phyloP scores from a whole-genome alignment of 2,797 vertebrate species.

The Columba guinea region DNA sequence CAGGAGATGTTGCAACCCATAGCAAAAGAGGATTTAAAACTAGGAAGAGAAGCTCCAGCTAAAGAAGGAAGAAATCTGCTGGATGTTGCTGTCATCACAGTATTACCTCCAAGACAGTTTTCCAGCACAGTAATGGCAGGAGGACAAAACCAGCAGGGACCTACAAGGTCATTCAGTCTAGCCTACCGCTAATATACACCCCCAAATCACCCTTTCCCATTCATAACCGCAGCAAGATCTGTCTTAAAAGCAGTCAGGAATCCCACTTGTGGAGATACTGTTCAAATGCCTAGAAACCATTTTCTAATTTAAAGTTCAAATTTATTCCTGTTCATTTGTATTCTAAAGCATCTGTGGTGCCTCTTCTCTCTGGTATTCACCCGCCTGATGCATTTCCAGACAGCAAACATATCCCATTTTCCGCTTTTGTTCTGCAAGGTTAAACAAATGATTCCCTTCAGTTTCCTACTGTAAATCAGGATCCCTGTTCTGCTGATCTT shows the following conservation, averaged over 20 bases:
- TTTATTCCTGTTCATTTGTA: constrained; percentile 36
- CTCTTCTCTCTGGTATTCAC: constrained; percentile 36
- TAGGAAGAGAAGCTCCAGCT: background rate
- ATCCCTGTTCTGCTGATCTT: background rate
- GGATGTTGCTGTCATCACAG: background rate
- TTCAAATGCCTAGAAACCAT: background rate
- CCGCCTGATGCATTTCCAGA: constrained; percentile 10
- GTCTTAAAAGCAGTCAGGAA: background rate
- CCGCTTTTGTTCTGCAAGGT: constrained; percentile 39
- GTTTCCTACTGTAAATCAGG: background rate
- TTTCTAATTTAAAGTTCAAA: background rate
- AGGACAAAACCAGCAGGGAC: background rate
- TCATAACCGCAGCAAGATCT: background rate
- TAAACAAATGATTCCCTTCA: constrained; percentile 17
- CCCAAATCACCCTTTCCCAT: background rate
- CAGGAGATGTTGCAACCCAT: background rate
- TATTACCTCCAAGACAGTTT: background rate
- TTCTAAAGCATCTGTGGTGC: background rate
- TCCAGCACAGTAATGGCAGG: background rate
- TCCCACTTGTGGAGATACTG: background rate
- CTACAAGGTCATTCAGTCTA: background rate
- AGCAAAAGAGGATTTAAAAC: background rate
- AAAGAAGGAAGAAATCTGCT: background rate
- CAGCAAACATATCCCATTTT: constrained; percentile 45
- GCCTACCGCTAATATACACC: fast-evolving